Base-by-base conservation (phyloP, 2,113 vertebrate species). In the Colossoma macropomum region DNA sequence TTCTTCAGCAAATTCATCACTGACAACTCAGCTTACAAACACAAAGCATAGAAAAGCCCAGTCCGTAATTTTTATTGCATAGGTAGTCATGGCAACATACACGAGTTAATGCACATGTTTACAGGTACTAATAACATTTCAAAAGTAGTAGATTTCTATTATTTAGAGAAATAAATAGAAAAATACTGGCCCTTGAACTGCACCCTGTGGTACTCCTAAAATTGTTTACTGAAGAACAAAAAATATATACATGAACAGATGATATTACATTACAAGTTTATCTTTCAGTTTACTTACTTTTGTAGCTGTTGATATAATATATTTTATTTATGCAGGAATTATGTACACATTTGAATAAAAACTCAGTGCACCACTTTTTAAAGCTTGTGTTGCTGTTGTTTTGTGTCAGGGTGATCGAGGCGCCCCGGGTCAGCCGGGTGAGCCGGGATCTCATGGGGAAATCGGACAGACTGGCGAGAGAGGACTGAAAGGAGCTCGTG, bases 401-500 rank as follows among this genome's bases (percentile, higher is more conserved):
- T 12, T 75, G 23, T 84, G 6, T 77, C 89, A 99, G 98, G 98
- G 98, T 75, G 97, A 96, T 65, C 96, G 90, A 87, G 98, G 98
- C 27, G 92, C 94, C 48, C 79, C 89, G 41, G 98, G 98, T 34
- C 90, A 94, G 21, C 60, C 75, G 54, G 98, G 98, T 87, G 97
- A 98, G 92, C 83, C 48, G 23, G 98, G 97, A 72, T 62, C 91
- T 52, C 78, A 92, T 30, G 98, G 98, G 30, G 91, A 95, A 41
- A 81, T 88, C 11, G 98, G 97, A 56, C 91, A 90, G 19, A 78
- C 48, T 68, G 98, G 98, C 27, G 92, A 96, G 89, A 84, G 41
- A 15, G 98, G 98, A 72, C 94, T 95, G 38, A 99, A 99, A 92
- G 98, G 98, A 62, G 90, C 96, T 92, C 95, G 98, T 87, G 98